Base-by-base conservation (phyloP, 2,113 vertebrate species). In the Zapornia atra region DNA sequence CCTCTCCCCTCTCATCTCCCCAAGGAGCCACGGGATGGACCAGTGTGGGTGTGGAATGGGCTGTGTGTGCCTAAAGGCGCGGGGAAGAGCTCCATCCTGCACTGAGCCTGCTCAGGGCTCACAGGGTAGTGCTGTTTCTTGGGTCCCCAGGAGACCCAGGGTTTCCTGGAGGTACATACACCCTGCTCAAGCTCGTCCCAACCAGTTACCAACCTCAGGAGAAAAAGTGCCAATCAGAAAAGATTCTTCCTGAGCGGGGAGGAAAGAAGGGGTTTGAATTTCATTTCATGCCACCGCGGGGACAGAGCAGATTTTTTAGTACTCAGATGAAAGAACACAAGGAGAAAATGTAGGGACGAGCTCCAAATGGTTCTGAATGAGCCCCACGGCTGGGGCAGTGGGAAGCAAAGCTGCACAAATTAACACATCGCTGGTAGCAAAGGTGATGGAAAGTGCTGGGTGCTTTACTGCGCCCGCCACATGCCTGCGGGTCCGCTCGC, bases 1-100 rank as follows among this genome's bases (percentile, higher is more conserved):
- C 71, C 54, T 53, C 28, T 15, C 65, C 28, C 21, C 44, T 15
- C 16, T 1, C 1, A 25, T 42, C 53, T 72, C 60, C 59, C 38
- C 0, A 0, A 22, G 66, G 53, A 78, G 42, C 40, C 4, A 1
- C 0, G 0, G 46, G 31, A n/a, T n/a, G n/a, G n/a, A 72, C 31
- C 21, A 12, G 40, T 1, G 1, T 1, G 4, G 66, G 46, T 36
- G 61, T 44, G 33, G 42, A 72, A 60, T 9, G 25, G 48, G 36
- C 51, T 69, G 61, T 2, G 1, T 12, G 44, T 57, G 38, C 42
- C 50, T 68, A 48, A 69, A 64, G n/a, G 17, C 1, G 33, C 53
- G 79, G 92, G 46, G 36, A 48, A 14, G 16, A 76, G 44, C 73
- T 70, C n/a, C 10, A 38, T 2, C 42, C 56, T 46, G 0, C 2